These are phyloP conservation scores for Saccopteryx leptura DNA, from an alignment of 2,113 vertebrate species.

Conservation along the genomic window DNA sequence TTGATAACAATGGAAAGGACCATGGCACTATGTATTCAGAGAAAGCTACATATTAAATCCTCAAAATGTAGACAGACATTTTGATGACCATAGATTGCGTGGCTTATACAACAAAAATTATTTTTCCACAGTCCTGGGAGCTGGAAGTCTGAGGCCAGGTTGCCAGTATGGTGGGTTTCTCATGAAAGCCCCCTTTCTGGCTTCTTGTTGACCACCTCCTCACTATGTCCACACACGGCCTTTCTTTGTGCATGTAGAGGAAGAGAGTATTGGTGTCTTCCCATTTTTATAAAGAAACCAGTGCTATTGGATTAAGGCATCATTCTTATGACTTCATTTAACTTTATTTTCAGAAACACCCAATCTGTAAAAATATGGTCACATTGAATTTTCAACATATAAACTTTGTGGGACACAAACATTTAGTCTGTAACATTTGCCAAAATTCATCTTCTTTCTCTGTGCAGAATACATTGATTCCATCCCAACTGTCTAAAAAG, in stretches of 20 bases:
- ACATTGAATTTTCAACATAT: not conserved
- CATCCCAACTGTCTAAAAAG: not conserved
- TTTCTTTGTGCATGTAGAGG: not conserved
- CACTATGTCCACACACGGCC: no score
- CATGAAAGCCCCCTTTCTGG: not conserved
- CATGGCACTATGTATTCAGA: not conserved
- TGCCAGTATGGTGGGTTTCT: not conserved
- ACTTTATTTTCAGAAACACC: not conserved
- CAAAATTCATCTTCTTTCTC: not conserved
- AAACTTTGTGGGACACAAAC: not conserved
- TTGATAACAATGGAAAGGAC: accelerated
- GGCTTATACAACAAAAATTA: not conserved
- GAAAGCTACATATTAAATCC: not conserved
- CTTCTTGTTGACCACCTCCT: not conserved
- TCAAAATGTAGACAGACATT: not conserved
- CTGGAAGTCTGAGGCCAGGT: no score
- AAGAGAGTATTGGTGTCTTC: not conserved
- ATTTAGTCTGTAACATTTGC: not conserved
- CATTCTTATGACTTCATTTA: not conserved
- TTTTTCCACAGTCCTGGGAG: not conserved
- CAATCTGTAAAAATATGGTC: not conserved
- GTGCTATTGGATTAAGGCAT: not conserved
- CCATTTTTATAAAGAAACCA: not conserved
- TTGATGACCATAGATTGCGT: not conserved
- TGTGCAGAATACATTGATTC: not conserved